Conservation (phyloP, 1,140 invertebrate species). For the Bursaphelenchus mucronatus region DNA sequence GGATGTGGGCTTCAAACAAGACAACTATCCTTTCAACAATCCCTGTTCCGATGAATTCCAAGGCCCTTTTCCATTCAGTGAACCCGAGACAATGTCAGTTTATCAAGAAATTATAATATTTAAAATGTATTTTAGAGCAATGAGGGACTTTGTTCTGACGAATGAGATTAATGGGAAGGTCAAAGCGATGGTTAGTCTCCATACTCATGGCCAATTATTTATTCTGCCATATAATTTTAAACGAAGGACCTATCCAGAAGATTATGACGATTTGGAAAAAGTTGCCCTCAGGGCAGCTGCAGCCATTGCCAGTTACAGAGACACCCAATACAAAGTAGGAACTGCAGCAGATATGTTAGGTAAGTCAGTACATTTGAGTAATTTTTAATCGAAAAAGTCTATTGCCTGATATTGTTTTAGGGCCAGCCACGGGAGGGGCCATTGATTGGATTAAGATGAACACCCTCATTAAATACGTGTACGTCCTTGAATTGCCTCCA, state of each 20-base stretch:
- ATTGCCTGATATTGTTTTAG: slow-evolving; percentile 25
- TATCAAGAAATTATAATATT: neutral
- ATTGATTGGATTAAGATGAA: slow-evolving; percentile 57
- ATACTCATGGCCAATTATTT: slow-evolving; percentile 58
- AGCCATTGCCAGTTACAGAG: slow-evolving; percentile 38
- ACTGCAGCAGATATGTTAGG: slow-evolving; percentile 53
- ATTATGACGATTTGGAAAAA: slow-evolving; percentile 43
- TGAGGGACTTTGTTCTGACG: slow-evolving; percentile 50
- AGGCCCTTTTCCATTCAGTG: slow-evolving; percentile 51
- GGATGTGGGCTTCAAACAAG: slow-evolving; percentile 48
- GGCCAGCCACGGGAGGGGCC: slow-evolving; percentile 53
- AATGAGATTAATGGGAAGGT: slow-evolving; percentile 46
- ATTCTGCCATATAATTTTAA: slow-evolving; percentile 54
- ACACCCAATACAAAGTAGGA: slow-evolving; percentile 48
- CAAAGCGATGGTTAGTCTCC: slow-evolving; percentile 50
- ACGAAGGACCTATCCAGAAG: slow-evolving; percentile 48
- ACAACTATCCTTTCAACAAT: slow-evolving; percentile 55
- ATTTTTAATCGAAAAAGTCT: slow-evolving; percentile 28
- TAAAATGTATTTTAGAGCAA: slow-evolving; percentile 44
- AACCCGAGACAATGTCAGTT: slow-evolving; percentile 50
- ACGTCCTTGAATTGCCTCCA: slow-evolving; percentile 55
- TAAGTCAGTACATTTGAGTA: too few relatives aligned
- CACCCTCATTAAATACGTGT: slow-evolving; percentile 54
- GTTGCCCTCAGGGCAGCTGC: slow-evolving; percentile 32
- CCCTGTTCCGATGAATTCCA: slow-evolving; percentile 55